Conservation (phyloP, 2,113 vertebrate species). For the Daphoenositta chrysoptera region DNA sequence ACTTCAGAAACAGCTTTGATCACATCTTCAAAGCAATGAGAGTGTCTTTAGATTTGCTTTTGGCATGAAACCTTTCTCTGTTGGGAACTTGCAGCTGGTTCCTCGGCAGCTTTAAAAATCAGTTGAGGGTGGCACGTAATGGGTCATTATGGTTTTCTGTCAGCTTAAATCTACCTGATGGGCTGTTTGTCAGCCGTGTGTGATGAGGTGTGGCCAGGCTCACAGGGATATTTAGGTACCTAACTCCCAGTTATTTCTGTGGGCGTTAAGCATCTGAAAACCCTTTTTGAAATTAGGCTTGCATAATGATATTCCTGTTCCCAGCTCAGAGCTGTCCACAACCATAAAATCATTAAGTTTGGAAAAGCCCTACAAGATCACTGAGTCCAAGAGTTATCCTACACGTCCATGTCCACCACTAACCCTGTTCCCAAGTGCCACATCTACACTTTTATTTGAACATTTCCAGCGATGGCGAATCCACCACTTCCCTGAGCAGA, state of each 20-base stretch:
- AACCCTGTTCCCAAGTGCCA: not conserved
- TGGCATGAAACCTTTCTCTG: not conserved
- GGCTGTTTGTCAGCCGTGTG: not conserved
- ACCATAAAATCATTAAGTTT: not conserved
- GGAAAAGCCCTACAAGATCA: not conserved
- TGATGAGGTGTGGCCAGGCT: not conserved
- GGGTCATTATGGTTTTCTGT: constrained; percentile 2
- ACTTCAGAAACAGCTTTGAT: not conserved
- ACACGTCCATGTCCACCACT: not conserved
- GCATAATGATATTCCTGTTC: not conserved
- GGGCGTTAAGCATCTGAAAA: not conserved
- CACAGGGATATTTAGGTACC: not conserved
- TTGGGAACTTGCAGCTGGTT: not conserved
- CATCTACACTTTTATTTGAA: not conserved
- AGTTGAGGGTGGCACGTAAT: not conserved
- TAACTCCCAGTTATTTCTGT: not conserved
- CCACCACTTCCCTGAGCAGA: not conserved
- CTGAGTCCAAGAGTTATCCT: not conserved
- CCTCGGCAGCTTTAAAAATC: not conserved
- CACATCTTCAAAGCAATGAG: not conserved
- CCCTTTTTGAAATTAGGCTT: not conserved
- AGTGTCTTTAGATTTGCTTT: not conserved
- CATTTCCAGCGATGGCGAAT: not conserved
- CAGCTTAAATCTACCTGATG: constrained; percentile 1
- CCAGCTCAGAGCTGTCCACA: not conserved